Percentiles rank a stretch among this genome's conserved stretches.
Evolutionary conservation across 2,797 vertebrate genomes (phyloP).

Genomic region (Erpetoichthys calabaricus): DNA sequence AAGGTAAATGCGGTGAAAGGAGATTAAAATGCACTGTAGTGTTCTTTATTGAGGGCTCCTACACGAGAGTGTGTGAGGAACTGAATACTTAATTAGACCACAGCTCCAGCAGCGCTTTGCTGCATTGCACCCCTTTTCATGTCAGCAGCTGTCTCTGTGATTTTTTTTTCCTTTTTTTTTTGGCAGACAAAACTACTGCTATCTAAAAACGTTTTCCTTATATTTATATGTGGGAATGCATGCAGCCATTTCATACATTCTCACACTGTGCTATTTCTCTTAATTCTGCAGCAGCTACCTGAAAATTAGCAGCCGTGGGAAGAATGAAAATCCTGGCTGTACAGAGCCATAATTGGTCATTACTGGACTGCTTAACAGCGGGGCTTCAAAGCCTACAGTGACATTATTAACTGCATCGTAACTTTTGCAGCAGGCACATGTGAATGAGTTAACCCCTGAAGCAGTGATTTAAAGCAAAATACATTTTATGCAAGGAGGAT

Average conservation of each 20-base stretch:
- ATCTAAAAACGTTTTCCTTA: too few species aligned
- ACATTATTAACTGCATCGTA: slow-evolving; percentile 23
- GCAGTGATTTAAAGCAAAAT: too few species aligned
- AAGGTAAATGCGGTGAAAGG: neutral
- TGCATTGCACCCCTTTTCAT: slow-evolving; percentile 5
- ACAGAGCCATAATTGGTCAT: slow-evolving; percentile 36
- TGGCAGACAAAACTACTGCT: too few species aligned
- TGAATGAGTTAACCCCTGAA: too few species aligned
- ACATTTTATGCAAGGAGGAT: too few species aligned
- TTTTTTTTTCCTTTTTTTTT: neutral
- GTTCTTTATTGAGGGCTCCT: slow-evolving; percentile 4
- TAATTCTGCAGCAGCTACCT: too few species aligned
- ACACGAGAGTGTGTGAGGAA: slow-evolving; percentile 5
- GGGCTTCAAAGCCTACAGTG: slow-evolving; percentile 11
- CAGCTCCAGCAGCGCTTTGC: slow-evolving; percentile 2
- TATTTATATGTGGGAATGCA: too few species aligned
- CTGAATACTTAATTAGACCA: slow-evolving; percentile 1
- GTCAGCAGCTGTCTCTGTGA: slow-evolving; percentile 5
- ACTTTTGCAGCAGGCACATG: neutral
- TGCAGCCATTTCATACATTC: too few species aligned
- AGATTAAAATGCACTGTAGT: neutral
- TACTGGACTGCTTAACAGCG: slow-evolving; percentile 9
- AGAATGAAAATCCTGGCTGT: too few species aligned
- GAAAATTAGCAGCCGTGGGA: too few species aligned
- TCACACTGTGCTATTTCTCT: too few species aligned